phyloP scores from a whole-genome alignment of 23 tunicate species.

The Trididemnum nubilum region DNA sequence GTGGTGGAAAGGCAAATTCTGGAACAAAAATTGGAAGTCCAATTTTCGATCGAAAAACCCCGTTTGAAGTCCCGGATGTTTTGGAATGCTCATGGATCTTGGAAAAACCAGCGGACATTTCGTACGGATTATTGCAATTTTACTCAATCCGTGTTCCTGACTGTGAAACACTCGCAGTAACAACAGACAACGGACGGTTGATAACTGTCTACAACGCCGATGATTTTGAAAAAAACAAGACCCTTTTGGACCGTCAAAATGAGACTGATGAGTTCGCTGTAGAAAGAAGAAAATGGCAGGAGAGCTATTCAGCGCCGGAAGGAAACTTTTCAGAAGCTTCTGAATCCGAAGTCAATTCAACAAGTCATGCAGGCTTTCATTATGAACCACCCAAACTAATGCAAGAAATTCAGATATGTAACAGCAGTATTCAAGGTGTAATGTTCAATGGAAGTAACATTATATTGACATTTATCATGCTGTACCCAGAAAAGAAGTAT shows the following conservation, averaged over 20 bases:
- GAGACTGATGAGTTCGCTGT: not conserved
- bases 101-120: not conserved
- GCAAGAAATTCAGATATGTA: not conserved
- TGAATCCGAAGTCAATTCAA: not conserved
- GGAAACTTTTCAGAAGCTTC: not conserved
- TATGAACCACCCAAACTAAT: not conserved
- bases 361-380: too few species aligned
- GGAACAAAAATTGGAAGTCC: constrained; percentile 11
- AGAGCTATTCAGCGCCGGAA: not conserved
- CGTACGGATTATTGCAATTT: constrained; percentile 1
- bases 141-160: not conserved
- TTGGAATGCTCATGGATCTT: not conserved
- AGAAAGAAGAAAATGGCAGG: not conserved
- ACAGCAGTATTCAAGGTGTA: constrained; percentile 3
- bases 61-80: not conserved
- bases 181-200: not conserved
- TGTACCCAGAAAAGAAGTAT: not conserved
- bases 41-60: not conserved
- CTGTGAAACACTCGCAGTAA: not conserved
- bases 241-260: too few species aligned
- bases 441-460: constrained; percentile 3
- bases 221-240: too few species aligned
- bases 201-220: not conserved
- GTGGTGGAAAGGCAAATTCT: not conserved
- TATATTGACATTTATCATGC: not conserved